Conservation (phyloP, 92 coral and sea anemone genomes). For the Phenganax stokvisi region DNA sequence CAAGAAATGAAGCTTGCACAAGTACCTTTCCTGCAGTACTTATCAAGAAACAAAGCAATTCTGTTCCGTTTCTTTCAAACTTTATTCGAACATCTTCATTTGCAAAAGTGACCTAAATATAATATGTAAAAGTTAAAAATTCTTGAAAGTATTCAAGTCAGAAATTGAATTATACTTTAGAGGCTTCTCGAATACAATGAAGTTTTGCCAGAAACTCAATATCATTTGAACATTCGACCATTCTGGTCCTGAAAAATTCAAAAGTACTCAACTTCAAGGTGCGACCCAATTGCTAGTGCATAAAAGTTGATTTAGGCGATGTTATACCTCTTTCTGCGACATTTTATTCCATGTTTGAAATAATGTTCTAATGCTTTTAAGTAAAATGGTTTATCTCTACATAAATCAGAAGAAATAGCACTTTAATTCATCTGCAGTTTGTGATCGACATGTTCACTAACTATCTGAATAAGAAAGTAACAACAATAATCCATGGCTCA, state of each 20-base stretch:
- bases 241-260: constrained; percentile 53
- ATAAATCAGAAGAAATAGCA: not conserved
- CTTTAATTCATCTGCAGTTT: not conserved
- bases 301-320: not conserved
- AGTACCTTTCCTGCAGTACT: constrained; percentile 75
- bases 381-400: constrained; percentile 80
- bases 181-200: constrained; percentile 81
- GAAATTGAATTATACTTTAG: constrained; percentile 55
- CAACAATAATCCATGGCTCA: not conserved
- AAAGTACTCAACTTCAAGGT: not conserved
- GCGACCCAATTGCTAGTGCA: not conserved
- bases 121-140: not conserved
- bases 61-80: constrained; percentile 64
- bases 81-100: constrained; percentile 45
- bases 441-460: too few species aligned
- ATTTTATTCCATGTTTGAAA: constrained; percentile 67
- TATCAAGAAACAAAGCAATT: constrained; percentile 62
- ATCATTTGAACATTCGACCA: constrained; percentile 83
- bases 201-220: constrained; percentile 94
- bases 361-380: constrained; percentile 74
- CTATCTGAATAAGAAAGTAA: too few species aligned
- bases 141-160: not conserved
- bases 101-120: constrained; percentile 44
- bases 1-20: not conserved
- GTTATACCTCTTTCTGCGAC: constrained; percentile 74